Conservation (phyloP, 2,113 vertebrate genomes). For the Campylorhamphus procurvoides region DNA sequence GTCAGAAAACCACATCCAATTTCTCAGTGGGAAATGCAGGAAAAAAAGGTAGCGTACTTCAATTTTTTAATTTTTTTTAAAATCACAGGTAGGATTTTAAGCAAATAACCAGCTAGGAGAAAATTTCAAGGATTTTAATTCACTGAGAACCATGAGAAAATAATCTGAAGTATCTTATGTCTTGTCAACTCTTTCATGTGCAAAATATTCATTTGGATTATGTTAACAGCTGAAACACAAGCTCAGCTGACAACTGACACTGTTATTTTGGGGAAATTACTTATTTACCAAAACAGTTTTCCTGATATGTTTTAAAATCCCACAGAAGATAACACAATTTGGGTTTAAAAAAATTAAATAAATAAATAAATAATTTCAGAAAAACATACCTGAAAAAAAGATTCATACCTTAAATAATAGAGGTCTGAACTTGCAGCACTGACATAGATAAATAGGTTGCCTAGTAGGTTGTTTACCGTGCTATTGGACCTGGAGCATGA, state of each 20-base stretch:
- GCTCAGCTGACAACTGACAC: neutral
- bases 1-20: neutral
- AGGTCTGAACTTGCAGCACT: constrained; percentile 74
- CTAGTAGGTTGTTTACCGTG: constrained; percentile 80
- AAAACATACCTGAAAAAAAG: constrained; percentile 61
- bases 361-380: neutral
- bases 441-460: constrained; percentile 82
- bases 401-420: constrained; percentile 76
- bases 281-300: neutral
- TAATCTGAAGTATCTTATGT: neutral
- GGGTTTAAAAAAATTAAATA: neutral
- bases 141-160: neutral
- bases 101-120: neutral
- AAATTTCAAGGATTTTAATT: neutral
- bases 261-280: neutral
- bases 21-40: neutral
- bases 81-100: neutral
- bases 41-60: neutral
- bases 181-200: neutral
- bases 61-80: neutral
- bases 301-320: neutral
- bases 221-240: neutral
- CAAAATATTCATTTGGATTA: neutral
- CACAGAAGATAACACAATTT: neutral
- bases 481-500: constrained; percentile 74